phyloP scores from a whole-genome alignment of 2,797 vertebrate genomes.

The Poeciliopsis gracilis region DNA sequence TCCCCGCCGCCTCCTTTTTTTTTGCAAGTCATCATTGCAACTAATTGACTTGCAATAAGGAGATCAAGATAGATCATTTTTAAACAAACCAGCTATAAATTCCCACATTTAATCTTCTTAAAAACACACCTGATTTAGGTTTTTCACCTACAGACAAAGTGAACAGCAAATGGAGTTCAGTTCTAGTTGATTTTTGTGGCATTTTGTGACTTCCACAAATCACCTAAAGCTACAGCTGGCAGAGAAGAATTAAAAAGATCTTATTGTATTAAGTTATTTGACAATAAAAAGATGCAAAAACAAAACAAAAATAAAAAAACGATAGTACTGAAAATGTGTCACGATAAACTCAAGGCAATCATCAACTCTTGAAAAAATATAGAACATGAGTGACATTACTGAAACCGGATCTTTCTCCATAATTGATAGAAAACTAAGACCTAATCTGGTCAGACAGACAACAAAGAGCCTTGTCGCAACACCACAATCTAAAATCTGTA shows the following conservation, averaged over 20 bases:
- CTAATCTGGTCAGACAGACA: background rate
- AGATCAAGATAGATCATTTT: too few relatives aligned
- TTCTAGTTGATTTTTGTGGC: background rate
- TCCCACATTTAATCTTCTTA: background rate
- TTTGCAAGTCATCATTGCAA: background rate
- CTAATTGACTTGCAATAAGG: background rate
- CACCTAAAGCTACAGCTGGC: background rate
- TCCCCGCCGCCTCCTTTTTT: background rate
- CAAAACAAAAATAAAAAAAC: background rate
- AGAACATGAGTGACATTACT: too few relatives aligned
- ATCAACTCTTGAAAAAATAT: background rate
- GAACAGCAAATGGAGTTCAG: background rate
- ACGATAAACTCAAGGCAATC: background rate
- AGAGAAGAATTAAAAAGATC: background rate
- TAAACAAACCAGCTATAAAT: too few relatives aligned
- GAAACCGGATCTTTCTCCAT: background rate
- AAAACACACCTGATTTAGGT: background rate
- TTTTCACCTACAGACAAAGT: background rate
- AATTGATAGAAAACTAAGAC: background rate
- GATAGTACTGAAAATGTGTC: background rate
- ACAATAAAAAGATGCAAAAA: background rate
- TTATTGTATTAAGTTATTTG: background rate
- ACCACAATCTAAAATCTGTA: background rate
- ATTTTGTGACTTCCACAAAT: background rate
- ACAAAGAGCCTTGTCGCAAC: background rate